Conservation (phyloP, 2,113 vertebrate genomes). For the Marmota flaviventris region DNA sequence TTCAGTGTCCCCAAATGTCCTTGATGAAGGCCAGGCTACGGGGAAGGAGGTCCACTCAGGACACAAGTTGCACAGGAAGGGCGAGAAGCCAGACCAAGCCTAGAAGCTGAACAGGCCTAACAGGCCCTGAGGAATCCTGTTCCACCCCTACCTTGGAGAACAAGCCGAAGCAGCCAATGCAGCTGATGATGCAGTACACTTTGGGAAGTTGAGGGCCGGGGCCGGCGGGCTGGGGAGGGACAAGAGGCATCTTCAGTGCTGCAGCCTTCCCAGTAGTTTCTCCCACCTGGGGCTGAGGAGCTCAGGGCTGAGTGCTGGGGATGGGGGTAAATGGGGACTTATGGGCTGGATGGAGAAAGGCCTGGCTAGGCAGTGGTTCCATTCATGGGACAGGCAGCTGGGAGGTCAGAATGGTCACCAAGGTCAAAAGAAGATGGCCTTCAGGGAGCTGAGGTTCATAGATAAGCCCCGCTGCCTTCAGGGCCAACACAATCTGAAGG, state of each 20-base stretch:
- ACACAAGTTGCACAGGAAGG: background rate
- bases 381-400: background rate
- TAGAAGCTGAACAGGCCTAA: background rate
- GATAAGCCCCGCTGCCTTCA: background rate
- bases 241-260: constrained; percentile 46
- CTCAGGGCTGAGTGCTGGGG: background rate
- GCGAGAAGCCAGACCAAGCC: background rate
- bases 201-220: constrained; percentile 93
- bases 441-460: background rate
- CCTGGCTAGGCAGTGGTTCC: background rate
- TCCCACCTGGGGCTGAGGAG: background rate
- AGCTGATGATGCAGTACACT: constrained; percentile 98
- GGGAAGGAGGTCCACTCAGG: background rate
- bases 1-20: background rate
- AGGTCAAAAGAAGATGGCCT: background rate
- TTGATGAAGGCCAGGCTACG: background rate
- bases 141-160: constrained; percentile 94
- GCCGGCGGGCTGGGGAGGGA: constrained; percentile 90
- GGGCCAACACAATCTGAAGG: background rate
- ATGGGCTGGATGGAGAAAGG: background rate
- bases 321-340: background rate
- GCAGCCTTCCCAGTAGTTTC: background rate
- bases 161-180: constrained; percentile 95
- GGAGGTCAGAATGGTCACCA: background rate
- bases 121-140: constrained; percentile 39